These are phyloP conservation scores for Caenorhabditis angaria DNA, from an alignment of 2,888 invertebrate genomes.

Conservation along the genomic window DNA sequence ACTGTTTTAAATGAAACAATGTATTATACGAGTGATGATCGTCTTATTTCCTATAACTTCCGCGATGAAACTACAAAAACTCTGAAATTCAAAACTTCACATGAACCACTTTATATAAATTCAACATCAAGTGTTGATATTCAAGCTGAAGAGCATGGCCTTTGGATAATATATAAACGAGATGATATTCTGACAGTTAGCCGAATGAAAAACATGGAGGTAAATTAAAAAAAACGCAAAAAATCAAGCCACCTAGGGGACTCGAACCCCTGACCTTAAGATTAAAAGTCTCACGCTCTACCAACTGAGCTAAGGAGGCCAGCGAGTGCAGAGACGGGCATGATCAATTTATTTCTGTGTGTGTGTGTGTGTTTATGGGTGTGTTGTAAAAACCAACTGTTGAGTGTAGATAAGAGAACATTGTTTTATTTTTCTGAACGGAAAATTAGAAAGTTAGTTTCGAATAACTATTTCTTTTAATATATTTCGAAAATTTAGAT, in stretches of 20 bases:
- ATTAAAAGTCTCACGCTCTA: constrained; percentile 66
- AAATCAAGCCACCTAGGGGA: constrained; percentile 53
- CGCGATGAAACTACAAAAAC: constrained; percentile 22
- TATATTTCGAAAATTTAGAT: constrained; percentile 33
- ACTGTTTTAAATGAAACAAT: constrained; percentile 40
- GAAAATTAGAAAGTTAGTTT: no score
- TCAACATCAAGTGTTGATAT: constrained; percentile 82
- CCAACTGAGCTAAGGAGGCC: constrained; percentile 65
- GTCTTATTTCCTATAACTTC: constrained; percentile 35
- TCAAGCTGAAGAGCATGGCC: constrained; percentile 91
- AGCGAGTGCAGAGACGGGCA: no score
- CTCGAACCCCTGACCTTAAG: constrained; percentile 62
- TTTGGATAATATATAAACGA: constrained; percentile 87
- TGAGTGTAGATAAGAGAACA: no score
- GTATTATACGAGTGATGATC: constrained; percentile 35
- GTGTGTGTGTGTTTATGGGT: no score
- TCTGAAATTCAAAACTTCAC: constrained; percentile 20
- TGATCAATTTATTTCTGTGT: no score
- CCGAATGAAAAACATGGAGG: constrained; percentile 34
- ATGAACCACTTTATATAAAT: constrained; percentile 45
- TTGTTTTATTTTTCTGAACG: no score
- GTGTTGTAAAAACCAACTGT: no score
- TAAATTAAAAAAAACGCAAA: constrained; percentile 10
- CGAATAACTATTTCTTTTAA: no score
- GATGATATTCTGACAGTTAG: constrained; percentile 41